A percentile compares a stretch with the other conserved stretches of the same genome.
These are phyloP conservation scores for Brachionus calyciflorus DNA, from an alignment of 1,140 invertebrate species.

Conservation along the genomic window DNA sequence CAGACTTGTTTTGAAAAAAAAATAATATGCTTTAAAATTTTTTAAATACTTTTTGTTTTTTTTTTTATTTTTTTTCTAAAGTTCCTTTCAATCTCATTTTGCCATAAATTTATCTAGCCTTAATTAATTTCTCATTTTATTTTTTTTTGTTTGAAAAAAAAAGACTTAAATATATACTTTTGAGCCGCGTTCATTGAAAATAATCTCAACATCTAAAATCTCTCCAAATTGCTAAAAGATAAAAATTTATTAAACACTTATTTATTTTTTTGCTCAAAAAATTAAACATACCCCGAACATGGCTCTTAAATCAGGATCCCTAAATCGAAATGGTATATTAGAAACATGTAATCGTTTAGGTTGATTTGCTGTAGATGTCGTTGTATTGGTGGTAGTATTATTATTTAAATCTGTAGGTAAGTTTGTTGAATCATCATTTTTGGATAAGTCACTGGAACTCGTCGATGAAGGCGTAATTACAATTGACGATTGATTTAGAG, in stretches of 20 bases:
- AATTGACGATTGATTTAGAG: not conserved
- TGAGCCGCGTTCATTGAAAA: constrained; percentile 97
- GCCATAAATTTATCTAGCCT: constrained; percentile 30
- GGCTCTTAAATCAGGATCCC: constrained; percentile 91
- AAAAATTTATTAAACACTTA: constrained; percentile 50
- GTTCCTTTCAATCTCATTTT: constrained; percentile 10
- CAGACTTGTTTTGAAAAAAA: not conserved
- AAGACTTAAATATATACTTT: constrained; percentile 74
- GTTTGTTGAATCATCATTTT: not conserved
- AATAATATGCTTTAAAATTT: constrained; percentile 3
- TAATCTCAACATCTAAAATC: constrained; percentile 98
- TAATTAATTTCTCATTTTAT: constrained; percentile 1
- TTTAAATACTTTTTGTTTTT: constrained; percentile 15
- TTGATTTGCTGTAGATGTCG: constrained; percentile 49
- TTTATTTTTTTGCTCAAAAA: not conserved
- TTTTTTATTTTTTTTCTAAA: not conserved
- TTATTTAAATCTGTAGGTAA: not conserved
- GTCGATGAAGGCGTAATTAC: constrained; percentile 19
- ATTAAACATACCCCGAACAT: constrained; percentile 83
- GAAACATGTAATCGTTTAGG: constrained; percentile 71
- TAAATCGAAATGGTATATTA: constrained; percentile 97
- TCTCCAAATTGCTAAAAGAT: constrained; percentile 89
- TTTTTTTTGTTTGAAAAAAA: not conserved
- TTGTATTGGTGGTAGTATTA: not conserved
- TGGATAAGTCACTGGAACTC: not conserved